Conservation (phyloP, 2,797 vertebrate species). For the Philypnodon macrostomus region DNA sequence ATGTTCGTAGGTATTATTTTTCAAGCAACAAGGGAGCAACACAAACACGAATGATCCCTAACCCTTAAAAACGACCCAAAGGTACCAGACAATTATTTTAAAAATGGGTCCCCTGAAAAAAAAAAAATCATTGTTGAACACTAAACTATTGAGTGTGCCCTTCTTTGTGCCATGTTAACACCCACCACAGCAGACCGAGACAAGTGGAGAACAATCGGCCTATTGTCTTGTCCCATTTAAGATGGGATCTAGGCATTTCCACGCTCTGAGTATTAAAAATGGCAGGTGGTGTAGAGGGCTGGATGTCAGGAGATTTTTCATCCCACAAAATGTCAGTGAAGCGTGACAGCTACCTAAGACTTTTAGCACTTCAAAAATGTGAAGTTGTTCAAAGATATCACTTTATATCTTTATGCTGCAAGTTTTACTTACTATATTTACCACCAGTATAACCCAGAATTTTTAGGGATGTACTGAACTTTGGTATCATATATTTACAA, state of each 20-base stretch:
- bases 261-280: slow-evolving; percentile 61
- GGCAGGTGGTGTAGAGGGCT: slow-evolving; percentile 53
- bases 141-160: slow-evolving; percentile 37
- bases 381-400: slow-evolving; percentile 23
- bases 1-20: slow-evolving; percentile 28
- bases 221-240: slow-evolving; percentile 72
- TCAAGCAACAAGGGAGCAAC: too few relatives aligned
- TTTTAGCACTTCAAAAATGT: slow-evolving; percentile 28
- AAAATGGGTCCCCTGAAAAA: too few relatives aligned
- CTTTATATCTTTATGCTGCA: slow-evolving; percentile 29
- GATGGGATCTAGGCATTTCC: slow-evolving; percentile 61
- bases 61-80: too few relatives aligned
- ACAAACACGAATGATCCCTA: too few relatives aligned
- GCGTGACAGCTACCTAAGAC: slow-evolving; percentile 29
- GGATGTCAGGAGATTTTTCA: slow-evolving; percentile 53
- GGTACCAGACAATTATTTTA: too few relatives aligned
- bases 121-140: too few relatives aligned
- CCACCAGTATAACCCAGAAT: too few relatives aligned
- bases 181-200: slow-evolving; percentile 47
- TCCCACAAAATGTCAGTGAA: slow-evolving; percentile 49
- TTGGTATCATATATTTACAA: too few relatives aligned
- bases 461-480: too few relatives aligned
- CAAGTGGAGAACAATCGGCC: slow-evolving; percentile 62
- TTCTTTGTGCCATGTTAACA: slow-evolving; percentile 30
- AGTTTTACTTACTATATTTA: too few relatives aligned